A percentile compares a stretch with the other conserved stretches of the same genome.
phyloP scores from a whole-genome alignment of 1,140 invertebrate genomes.

The Akabosia matsudoensis region DNA sequence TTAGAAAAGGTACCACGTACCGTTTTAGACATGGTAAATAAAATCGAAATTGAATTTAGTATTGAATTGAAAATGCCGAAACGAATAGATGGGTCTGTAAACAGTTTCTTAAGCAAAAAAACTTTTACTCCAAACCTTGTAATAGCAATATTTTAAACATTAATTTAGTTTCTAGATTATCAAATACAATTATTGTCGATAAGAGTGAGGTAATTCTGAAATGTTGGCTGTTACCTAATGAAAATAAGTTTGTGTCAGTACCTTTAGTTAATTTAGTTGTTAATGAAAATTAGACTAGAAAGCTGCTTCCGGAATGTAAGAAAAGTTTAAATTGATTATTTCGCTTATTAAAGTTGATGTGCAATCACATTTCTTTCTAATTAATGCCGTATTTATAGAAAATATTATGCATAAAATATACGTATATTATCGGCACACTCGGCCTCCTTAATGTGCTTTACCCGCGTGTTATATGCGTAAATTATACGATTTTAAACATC shows the following conservation, averaged over 20 bases:
- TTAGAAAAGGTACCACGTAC: not conserved
- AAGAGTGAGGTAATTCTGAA: not conserved
- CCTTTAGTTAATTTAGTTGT: not conserved
- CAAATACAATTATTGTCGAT: not conserved
- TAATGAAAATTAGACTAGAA: no score
- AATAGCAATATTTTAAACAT: not conserved
- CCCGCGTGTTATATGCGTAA: no score
- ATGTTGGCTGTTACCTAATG: slow-evolving; percentile 3
- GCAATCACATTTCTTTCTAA: no score
- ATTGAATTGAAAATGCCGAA: slow-evolving; percentile 8
- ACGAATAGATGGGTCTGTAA: not conserved
- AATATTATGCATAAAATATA: no score
- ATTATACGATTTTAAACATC: not conserved
- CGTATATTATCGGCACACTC: no score
- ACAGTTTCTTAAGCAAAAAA: not conserved
- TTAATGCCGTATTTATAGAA: not conserved
- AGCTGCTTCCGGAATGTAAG: no score
- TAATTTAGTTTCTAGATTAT: not conserved
- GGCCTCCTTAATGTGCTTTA: no score
- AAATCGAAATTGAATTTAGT: slow-evolving; percentile 31
- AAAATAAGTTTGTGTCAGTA: not conserved
- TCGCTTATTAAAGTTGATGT: not conserved
- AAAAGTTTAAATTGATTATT: not conserved
- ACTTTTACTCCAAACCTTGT: not conserved
- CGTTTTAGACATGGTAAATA: not conserved